Base-by-base conservation (phyloP, 2,797 vertebrate species). In the Sebastolobus altivelis region DNA sequence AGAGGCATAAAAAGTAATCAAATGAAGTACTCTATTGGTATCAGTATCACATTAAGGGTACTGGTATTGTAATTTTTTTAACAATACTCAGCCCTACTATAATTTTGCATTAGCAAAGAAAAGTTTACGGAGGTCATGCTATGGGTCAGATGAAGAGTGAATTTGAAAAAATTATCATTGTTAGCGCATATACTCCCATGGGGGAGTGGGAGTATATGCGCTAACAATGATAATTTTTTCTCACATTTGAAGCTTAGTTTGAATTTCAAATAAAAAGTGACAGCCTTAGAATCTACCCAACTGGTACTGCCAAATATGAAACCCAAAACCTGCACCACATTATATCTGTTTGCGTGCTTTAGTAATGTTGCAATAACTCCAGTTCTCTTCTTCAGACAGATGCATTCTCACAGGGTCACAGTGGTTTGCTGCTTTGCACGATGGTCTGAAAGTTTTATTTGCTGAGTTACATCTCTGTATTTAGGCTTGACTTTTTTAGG, bases 181-280 rank as follows among this genome's bases (percentile, higher is more conserved):
- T 25, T 25, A 25, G 25, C 25, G 25, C 25, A 25, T 25, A 25
- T 25, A 25, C 25, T 25, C 25, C 25, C 25, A 25, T 25, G 25
- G 25, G 25, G 25, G 25, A 25, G 25, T 43, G 8, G 5, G 38
- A 65, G 25, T 43, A 27, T 8, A 29, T 20, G 63, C 13, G 6
- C 20, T 4, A 37, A 37, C 35, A 38, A 22, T 4, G 1, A 22
- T 25, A 0, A 2, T 11, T 60, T 43, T 61, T 71, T 70, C 43
- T 46, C 61, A 72, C 5, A 1, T 75, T 62, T 76, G 8, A 70
- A 56, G 12, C 1, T 10, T 22, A 56, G 46, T 61, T 40, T 22
- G 8, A 54, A 55, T 75, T 83, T 74, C 77, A 78, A 59, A 72
- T 72, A 68, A 72, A 81, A 72, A 33, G 31, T 33, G 27, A 49